Evolutionary conservation across 1,140 invertebrate species (phyloP).

Genomic region (Linepithema humile): DNA sequence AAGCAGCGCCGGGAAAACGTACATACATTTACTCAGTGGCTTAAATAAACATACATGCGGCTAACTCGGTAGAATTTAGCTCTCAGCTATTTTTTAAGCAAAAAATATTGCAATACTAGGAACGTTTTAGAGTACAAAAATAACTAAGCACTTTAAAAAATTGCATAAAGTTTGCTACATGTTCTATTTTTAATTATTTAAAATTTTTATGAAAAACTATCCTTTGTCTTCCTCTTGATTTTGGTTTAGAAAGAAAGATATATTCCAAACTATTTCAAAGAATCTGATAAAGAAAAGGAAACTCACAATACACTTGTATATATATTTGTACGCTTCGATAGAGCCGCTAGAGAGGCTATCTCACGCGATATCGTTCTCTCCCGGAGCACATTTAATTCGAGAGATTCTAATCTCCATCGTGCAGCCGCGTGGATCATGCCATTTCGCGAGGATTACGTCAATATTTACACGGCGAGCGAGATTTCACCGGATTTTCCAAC

Average conservation of each 20-base stretch:
- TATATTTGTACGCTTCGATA: background rate
- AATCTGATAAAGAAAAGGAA: background rate
- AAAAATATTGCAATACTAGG: background rate
- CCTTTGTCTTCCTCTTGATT: too few relatives aligned
- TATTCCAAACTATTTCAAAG: background rate
- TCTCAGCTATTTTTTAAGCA: background rate
- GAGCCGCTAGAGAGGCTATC: background rate
- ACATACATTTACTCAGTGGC: background rate
- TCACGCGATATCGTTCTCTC: slow-evolving; percentile 19
- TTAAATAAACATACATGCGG: background rate
- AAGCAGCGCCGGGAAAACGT: background rate
- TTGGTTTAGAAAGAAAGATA: too few relatives aligned
- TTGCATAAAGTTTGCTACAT: too few relatives aligned
- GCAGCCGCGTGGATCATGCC: slow-evolving; percentile 22
- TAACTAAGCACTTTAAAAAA: too few relatives aligned
- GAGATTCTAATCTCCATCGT: slow-evolving; percentile 46
- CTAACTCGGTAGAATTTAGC: background rate
- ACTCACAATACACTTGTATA: background rate
- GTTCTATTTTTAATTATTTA: too few relatives aligned
- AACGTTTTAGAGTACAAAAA: too few relatives aligned
- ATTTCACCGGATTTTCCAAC: slow-evolving; percentile 38
- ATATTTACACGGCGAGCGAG: slow-evolving; percentile 47
- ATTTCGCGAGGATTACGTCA: slow-evolving; percentile 54
- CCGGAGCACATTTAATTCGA: slow-evolving; percentile 33
- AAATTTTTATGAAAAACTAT: too few relatives aligned